Evolutionary conservation across 2,888 invertebrate genomes (phyloP).

Genomic region (Caenorhabditis imperialis): DNA sequence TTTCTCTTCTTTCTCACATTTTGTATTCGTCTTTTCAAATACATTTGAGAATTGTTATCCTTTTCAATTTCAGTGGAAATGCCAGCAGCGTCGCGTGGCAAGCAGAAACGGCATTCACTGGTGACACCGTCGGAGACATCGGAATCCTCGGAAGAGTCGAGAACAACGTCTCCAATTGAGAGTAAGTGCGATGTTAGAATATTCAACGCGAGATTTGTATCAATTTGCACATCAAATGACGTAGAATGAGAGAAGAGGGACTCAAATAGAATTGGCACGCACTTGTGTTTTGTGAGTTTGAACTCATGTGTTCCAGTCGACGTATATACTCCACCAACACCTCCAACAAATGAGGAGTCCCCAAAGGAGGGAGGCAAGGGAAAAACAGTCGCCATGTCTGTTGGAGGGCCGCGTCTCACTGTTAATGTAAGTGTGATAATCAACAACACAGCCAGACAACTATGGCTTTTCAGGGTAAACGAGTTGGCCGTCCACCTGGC

Average conservation of each 20-base stretch:
- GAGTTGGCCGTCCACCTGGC: slow-evolving; percentile 26
- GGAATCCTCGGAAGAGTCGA: too few species aligned
- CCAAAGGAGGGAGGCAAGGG: not conserved
- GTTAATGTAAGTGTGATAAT: slow-evolving; percentile 13
- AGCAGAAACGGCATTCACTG: too few species aligned
- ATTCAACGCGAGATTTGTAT: too few species aligned
- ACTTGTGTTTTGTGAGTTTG: not conserved
- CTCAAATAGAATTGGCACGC: too few species aligned
- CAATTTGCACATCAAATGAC: too few species aligned
- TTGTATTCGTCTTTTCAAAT: not conserved
- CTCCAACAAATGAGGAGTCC: slow-evolving; percentile 1
- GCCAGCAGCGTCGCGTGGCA: too few species aligned
- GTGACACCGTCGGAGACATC: too few species aligned
- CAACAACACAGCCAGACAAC: not conserved
- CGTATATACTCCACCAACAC: not conserved
- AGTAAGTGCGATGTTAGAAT: too few species aligned
- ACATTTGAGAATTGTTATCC: too few species aligned
- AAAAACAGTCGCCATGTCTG: slow-evolving; percentile 21
- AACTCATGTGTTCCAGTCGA: not conserved
- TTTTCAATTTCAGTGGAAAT: too few species aligned
- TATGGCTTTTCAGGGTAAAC: slow-evolving; percentile 21
- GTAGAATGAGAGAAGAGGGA: too few species aligned
- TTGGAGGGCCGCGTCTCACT: slow-evolving; percentile 9
- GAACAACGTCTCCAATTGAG: too few species aligned
- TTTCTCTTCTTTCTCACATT: not conserved